Base-by-base conservation (phyloP, 1,140 invertebrate species). In the Papilio polyxenes region DNA sequence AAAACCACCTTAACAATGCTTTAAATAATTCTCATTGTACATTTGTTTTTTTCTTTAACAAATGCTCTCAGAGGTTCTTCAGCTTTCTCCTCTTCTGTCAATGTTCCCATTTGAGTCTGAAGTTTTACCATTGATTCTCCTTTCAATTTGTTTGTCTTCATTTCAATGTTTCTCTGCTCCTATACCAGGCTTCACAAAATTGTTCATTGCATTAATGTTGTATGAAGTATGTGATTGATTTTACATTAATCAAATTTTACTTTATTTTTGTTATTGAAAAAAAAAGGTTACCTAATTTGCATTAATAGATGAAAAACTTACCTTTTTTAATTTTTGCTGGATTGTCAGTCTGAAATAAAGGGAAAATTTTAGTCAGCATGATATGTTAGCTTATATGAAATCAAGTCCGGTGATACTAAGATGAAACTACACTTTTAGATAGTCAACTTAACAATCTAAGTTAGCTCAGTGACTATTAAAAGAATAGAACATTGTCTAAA, bases 261-360 rank as follows among this genome's bases (percentile, higher is more conserved):
- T 56, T 11, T 77, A 20, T 53, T 11, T 79, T 62, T 20, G 37
- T 31, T 51, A 56, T 49, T 23, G 59, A 79, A 79, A 17, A 23
- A 23, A 44, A 62, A 51, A 20, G 17, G 31, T 59, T 62, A 62
- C 77, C 51, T 62, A 79, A 15, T 59, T 62, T 31, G n/a, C 31
- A 62, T 3, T 51, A 23, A 59, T 59, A 62, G 0, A n/a, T 59
- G 31, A 17, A 79, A 81, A 88, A 89, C 93, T 93, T 93, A 94
- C 93, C 93, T 90, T 93, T 93, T 84, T 92, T 92, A 78, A 80
- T 86, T 89, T 93, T 93, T 81, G 91, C 82, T 78, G 89, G 88
- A 84, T 85, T 91, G 84, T 94, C 93, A 89, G 91, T 90, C 93
- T 94, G 93, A 88, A 94, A 94, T 83, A 85, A 85, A 89, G 87